These are phyloP conservation scores for Notothenia coriiceps DNA, from an alignment of 2,113 vertebrate genomes.

Conservation along the genomic window DNA sequence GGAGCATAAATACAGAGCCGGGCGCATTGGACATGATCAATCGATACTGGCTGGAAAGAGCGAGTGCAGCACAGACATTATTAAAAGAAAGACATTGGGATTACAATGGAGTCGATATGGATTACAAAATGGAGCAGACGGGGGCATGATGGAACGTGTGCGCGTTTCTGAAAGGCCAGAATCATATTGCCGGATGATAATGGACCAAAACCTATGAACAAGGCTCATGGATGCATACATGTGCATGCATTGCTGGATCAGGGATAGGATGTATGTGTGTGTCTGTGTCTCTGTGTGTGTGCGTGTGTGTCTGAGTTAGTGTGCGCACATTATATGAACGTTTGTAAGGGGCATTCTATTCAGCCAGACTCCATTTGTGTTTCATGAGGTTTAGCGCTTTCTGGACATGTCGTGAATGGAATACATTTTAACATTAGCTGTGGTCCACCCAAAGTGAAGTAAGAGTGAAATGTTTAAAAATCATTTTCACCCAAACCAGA, in stretches of 20 bases:
- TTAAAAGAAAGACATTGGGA: slow-evolving; percentile 69
- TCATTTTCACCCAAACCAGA: slow-evolving; percentile 10
- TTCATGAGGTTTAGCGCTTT: slow-evolving; percentile 42
- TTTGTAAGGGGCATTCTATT: slow-evolving; percentile 35
- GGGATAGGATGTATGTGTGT: slow-evolving; percentile 36
- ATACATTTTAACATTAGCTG: background rate
- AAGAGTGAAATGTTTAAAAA: background rate
- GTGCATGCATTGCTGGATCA: slow-evolving; percentile 51
- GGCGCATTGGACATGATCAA: slow-evolving; percentile 67
- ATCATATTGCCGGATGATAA: slow-evolving; percentile 39
- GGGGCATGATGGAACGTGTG: slow-evolving; percentile 25
- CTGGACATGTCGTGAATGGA: slow-evolving; percentile 44
- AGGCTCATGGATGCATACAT: slow-evolving; percentile 47
- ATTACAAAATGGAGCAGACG: slow-evolving; percentile 68
- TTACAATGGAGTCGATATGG: slow-evolving; percentile 74
- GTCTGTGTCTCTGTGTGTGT: slow-evolving; percentile 31
- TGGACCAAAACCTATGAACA: slow-evolving; percentile 46
- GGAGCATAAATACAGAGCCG: slow-evolving; percentile 70
- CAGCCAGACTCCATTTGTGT: slow-evolving; percentile 35
- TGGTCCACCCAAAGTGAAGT: background rate
- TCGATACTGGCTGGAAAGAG: slow-evolving; percentile 64
- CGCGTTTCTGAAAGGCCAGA: slow-evolving; percentile 41
- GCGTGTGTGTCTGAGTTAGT: slow-evolving; percentile 22
- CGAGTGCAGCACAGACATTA: slow-evolving; percentile 54
- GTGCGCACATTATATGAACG: slow-evolving; percentile 54